Conservation (phyloP, 2,113 vertebrate species). For the Limnothrissa miodon region DNA sequence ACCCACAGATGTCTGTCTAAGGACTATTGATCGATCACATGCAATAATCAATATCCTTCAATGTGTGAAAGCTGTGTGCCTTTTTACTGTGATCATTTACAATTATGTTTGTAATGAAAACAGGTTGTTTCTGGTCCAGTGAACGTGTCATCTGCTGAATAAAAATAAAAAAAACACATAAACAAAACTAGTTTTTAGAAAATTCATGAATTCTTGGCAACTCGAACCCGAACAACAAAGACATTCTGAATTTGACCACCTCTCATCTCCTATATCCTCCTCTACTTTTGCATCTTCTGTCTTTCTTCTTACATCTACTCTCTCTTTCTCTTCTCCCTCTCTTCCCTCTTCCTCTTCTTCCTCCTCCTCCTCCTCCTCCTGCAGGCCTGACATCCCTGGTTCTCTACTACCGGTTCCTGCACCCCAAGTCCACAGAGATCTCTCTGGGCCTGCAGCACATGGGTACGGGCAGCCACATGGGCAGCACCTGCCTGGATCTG, state of each 20-base stretch:
- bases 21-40: neutral
- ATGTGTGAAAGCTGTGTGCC: neutral
- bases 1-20: neutral
- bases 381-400: slow-evolving; percentile 75
- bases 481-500: slow-evolving; percentile 49
- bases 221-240: no score
- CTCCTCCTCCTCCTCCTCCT: slow-evolving; percentile 17
- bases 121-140: neutral
- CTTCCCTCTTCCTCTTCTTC: neutral
- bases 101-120: neutral
- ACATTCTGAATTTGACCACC: no score
- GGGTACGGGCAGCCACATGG: slow-evolving; percentile 42
- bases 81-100: neutral
- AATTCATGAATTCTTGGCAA: neutral
- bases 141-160: neutral
- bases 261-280: no score
- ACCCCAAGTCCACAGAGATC: slow-evolving; percentile 84
- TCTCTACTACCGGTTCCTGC: slow-evolving; percentile 82
- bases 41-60: no score
- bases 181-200: neutral
- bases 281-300: no score
- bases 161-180: neutral
- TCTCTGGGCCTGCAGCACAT: slow-evolving; percentile 62
- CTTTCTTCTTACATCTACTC: no score
- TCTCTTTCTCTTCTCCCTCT: neutral